Base-by-base conservation (phyloP, 1,140 invertebrate genomes). In the Sipha flava region DNA sequence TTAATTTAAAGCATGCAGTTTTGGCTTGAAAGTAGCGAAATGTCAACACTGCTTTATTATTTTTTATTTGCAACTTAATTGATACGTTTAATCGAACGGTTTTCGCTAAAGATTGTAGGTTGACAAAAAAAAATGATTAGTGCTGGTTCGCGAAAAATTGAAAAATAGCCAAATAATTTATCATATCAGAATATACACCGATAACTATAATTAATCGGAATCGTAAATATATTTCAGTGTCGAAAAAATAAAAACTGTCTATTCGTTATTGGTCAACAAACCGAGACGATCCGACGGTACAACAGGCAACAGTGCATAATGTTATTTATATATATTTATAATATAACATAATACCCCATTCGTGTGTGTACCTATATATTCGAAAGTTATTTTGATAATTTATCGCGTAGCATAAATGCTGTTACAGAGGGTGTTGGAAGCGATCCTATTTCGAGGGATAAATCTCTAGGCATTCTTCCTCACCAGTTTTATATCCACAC, bases 401-500 rank as follows among this genome's bases (percentile, higher is more conserved):
- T 70, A 70, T 47, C 29, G 18, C 23, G 66, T 47, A 16, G 26
- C 16, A n/a, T 70, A 45, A 70, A 70, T 14, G 43, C 26, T 45
- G 26, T 26, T 66, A 26, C 37, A 1, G 21, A 66, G 64, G 66
- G 40, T 70, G 23, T 45, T 70, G 23, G 43, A 70, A 47, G 16
- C 66, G 40, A 70, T 70, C 43, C 43, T 70, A 29, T 45, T 70
- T 47, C n/a, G 14, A 47, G 66, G 66, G 66, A 70, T 70, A 70
- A 70, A 70, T 70, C 43, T 59, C 40, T 45, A 43, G 40, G 37
- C 12, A 68, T 68, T 68, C 40, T 14, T 43, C n/a, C 9, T 26
- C 43, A 16, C 16, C 43, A 66, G 66, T 47, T 10, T 68, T 9
- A 45, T 68, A 45, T 21, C 21, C 47, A 6, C 29, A 45, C 40